Conservation (phyloP, 1,140 invertebrate genomes). For the Drosophila athabasca region DNA sequence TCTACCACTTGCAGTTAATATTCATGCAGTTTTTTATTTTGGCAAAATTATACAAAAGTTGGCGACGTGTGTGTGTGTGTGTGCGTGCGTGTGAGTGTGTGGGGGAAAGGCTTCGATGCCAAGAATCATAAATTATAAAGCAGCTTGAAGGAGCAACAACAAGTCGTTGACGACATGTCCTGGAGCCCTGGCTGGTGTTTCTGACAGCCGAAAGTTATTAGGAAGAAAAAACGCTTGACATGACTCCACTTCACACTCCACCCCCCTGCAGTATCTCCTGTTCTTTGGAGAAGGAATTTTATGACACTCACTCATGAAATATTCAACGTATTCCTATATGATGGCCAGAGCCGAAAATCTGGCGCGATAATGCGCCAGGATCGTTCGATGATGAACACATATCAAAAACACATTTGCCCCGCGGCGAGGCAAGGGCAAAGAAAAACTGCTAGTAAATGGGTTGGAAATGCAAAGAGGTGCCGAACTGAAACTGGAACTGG, state of each 20-base stretch:
- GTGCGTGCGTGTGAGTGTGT: neutral
- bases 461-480: conserved; percentile 17
- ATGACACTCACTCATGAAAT: conserved; percentile 76
- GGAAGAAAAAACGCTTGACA: conserved; percentile 44
- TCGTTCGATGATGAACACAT: conserved; percentile 53
- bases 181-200: conserved; percentile 48
- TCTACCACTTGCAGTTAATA: conserved; percentile 75
- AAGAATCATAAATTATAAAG: conserved; percentile 80
- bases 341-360: conserved; percentile 48
- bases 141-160: conserved; percentile 61
- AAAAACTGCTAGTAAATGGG: conserved; percentile 8
- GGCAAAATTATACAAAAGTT: conserved; percentile 73
- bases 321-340: conserved; percentile 58
- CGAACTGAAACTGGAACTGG: neutral
- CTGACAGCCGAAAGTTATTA: conserved; percentile 78
- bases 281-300: conserved; percentile 38
- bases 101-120: conserved; percentile 62
- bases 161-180: conserved; percentile 65
- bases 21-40: conserved; percentile 74
- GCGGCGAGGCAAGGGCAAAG: neutral
- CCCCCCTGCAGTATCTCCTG: too few species aligned
- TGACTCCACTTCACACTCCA: conserved; percentile 17
- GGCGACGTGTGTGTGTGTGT: conserved; percentile 62
- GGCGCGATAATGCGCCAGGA: conserved; percentile 63
- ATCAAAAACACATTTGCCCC: conserved; percentile 70